Base-by-base conservation (phyloP, 2,797 vertebrate genomes). In the Lateolabrax maculatus region DNA sequence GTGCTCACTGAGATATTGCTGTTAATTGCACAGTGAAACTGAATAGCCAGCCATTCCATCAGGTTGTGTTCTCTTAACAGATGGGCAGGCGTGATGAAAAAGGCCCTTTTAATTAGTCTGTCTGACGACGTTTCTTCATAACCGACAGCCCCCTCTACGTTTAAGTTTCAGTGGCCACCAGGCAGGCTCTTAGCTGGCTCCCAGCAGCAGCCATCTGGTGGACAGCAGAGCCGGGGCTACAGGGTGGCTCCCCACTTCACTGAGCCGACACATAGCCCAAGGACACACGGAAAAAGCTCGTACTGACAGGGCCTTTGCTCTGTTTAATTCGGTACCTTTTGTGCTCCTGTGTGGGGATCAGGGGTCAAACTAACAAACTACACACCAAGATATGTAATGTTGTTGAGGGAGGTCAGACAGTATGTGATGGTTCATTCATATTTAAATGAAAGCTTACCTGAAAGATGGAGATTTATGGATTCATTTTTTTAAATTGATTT, bases 201-300 rank as follows among this genome's bases (percentile, higher is more conserved):
- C 91, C 94, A 96, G 94, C 93, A 95, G 94, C 91, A 94, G 92
- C 96, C 97, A 98, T 97, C 96, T 98, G 97, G 95, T 95, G 95
- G 92, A 93, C 94, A 92, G 93, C 90, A 93, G 90, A 93, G 91
- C 90, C 81, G 73, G 90, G 78, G 80, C 84, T 70, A 69, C 73
- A 68, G 80, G 83, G 76, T 41, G 68, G 84, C 88, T 85, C 79
- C 91, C 87, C 94, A 94, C 94, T 95, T 94, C 94, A 94, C 79
- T 95, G 95, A 96, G 90, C 94, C 81, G 90, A 94, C 95, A 95
- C 90, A 41, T 48, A 87, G 91, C 93, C 91, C 92, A 93, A 94
- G 87, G 91, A 93, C 81, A 84, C 77, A 51, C 68, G 84, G 57
- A 71, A 87, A 83, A 86, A 53, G n/a, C 74, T 83, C 25, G 12